phyloP scores from a whole-genome alignment of 2,888 invertebrate genomes.

The Lasioglossum malachurum region DNA sequence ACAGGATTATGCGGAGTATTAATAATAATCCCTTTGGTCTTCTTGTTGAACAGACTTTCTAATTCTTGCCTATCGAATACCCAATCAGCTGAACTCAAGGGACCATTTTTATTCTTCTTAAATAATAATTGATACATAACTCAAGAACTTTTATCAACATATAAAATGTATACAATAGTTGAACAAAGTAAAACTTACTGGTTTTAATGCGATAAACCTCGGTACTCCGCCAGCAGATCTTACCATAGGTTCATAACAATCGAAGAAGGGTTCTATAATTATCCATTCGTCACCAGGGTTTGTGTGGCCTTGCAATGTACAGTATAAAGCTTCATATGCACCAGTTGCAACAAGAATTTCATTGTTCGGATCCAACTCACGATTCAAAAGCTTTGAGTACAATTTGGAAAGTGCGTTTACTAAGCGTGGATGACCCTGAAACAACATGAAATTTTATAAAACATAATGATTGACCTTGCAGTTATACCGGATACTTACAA shows the following conservation, averaged over 20 bases:
- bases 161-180: background rate
- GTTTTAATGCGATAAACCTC: conserved; percentile 94
- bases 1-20: conserved; percentile 99
- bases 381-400: conserved; percentile 92
- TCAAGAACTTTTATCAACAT: background rate
- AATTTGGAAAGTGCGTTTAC: conserved; percentile 93
- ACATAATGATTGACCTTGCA: background rate
- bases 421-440: conserved; percentile 96
- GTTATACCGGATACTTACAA: conserved; percentile 88
- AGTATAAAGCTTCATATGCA: conserved; percentile 97
- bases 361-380: conserved; percentile 92
- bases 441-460: conserved; percentile 62
- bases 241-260: conserved; percentile 99
- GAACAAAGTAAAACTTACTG: conserved; percentile 86
- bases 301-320: conserved; percentile 94
- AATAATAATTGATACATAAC: conserved; percentile 53
- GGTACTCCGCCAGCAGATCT: conserved; percentile 94
- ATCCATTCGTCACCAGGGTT: conserved; percentile 96
- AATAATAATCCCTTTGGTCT: conserved; percentile 97
- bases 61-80: conserved; percentile 93
- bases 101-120: conserved; percentile 85
- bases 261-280: conserved; percentile 99
- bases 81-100: conserved; percentile 93
- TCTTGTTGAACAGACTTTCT: conserved; percentile 91
- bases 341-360: conserved; percentile 96